Evolutionary conservation across 2,888 invertebrate genomes (phyloP), one percentile per base, ranked within the genome.

Genomic region (Gastracanthus pulcherrimus): DNA sequence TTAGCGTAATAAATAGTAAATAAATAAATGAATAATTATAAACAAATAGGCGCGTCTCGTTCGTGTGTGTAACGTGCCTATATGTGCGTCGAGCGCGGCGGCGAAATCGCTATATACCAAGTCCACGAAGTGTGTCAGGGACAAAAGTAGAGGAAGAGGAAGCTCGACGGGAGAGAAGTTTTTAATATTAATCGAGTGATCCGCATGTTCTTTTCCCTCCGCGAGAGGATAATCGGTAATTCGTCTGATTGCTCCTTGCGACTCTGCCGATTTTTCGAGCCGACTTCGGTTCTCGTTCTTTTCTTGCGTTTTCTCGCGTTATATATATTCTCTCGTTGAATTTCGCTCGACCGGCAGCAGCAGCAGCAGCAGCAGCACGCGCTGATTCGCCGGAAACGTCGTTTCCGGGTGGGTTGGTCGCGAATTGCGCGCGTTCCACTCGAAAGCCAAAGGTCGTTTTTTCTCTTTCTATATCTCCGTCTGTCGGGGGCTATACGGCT

Each of bases 31-130:
- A 41, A 55, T 34, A 58, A 66, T 23, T 26, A 67, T 19, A 29
- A 45, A 41, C 7, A 60, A 62, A 45, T 48, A 72, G 64, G 78
- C 75, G 78, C 78, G 66, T 78, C 71, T 58, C 78, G 78, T 75
- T 78, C 78, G 78, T 81, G 77, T 81, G 81, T 81, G 72, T 67
- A 29, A 76, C 76, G 81, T 76, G 81, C 77, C 76, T 72, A 66
- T 58, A 34, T 9, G 41, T 51, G 74, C 60, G 62, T 60, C 60
- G 45, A 60, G 60, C 64, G 72, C 67, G n/a, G n/a, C n/a, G n/a
- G n/a, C n/a, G n/a, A n/a, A n/a, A n/a, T 55, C 23, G 26, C 23
- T 55, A 7, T 55, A 55, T 48, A 48, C 5, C 2, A 2, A 55
- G n/a, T 55, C 55, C 55, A 55, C 31, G 31, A 36, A 34, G 29